Conservation (phyloP, 1,140 invertebrate genomes). For the Lerema accius region DNA sequence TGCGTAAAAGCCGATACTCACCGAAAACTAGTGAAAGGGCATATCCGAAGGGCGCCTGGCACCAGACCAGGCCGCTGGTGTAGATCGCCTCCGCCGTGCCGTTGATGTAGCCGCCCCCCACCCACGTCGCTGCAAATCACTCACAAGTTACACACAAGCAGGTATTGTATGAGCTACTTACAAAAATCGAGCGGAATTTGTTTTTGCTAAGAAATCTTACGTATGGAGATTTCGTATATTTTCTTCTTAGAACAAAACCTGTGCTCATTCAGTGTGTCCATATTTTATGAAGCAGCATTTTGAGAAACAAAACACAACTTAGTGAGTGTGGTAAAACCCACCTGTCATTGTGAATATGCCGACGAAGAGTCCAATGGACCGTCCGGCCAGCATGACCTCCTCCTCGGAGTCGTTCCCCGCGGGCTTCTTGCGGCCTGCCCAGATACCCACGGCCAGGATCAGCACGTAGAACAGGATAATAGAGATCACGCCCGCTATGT, state of each 20-base stretch:
- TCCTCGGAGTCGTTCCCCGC: conserved; percentile 93
- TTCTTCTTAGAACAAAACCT: too few relatives aligned
- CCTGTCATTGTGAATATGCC: conserved; percentile 99
- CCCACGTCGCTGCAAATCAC: conserved; percentile 93
- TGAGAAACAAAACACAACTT: too few relatives aligned
- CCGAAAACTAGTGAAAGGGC: conserved; percentile 96
- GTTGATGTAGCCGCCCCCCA: conserved; percentile 99
- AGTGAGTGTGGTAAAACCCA: too few relatives aligned
- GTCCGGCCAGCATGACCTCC: conserved; percentile 98
- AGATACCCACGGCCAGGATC: conserved; percentile 96
- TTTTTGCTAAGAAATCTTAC: too few relatives aligned
- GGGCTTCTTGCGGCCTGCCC: conserved; percentile 96
- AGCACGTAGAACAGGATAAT: conserved; percentile 97
- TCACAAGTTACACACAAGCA: too few relatives aligned
- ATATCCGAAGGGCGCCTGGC: conserved; percentile 98
- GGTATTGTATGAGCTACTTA: too few relatives aligned
- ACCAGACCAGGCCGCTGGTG: conserved; percentile 95
- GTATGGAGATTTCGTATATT: too few relatives aligned
- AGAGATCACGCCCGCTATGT: conserved; percentile 94
- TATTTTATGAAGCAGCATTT: too few relatives aligned
- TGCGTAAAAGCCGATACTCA: too few relatives aligned
- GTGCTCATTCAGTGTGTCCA: too few relatives aligned
- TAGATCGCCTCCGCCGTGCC: conserved; percentile 98
- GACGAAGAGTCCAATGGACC: conserved; percentile 97
- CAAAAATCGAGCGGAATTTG: too few relatives aligned